Base-by-base conservation (phyloP, 2,888 invertebrate species). In the Nomada flava region DNA sequence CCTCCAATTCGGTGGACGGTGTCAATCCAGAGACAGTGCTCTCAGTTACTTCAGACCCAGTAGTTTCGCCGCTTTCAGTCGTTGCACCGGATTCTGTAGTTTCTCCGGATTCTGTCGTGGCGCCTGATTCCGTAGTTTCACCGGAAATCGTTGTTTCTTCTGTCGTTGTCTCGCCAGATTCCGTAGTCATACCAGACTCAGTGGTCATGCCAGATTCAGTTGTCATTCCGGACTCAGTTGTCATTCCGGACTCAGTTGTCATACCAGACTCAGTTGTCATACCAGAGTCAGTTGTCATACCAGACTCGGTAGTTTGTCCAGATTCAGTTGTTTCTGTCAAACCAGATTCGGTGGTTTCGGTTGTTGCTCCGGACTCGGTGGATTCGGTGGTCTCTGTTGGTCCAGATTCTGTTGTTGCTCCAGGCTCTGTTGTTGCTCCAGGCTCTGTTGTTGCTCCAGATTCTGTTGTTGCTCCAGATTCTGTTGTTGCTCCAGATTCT, bases 11-110 rank as follows among this genome's bases (percentile, higher is more conserved):
- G 18, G 70, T 82, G 59, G 83, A 76, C 64, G 86, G 86, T 52
- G 90, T 85, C n/a, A 80, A 79, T 53, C 82, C 86, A 59, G 85
- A 86, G 71, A 79, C 83, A 23, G 87, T 87, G 10, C 87, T 78
- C 36, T 84, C 86, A 1, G 74, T 88, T 20, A 47, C 65, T 9
- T 65, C 82, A 9, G 85, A 85, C 50, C 81, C 87, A 7, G 82
- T 85, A 26, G 71, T 88, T 67, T 47, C 80, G 3, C 72, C 82
- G 5, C 83, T 85, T 55, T 86, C 76, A 20, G 89, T 87, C 13
- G 86, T 85, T 42, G 7, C 59, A 11, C 79, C 83, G 44, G 87
- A 86, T 60, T 84, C 87, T 1, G 89, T 85, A 11, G 76, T 88
- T 52, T 67, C 81, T 7, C 59, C 81, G 23, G 85, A 89, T 29